These are phyloP conservation scores for Hetaerina titia DNA, from an alignment of 2,888 invertebrate genomes.

Conservation along the genomic window DNA sequence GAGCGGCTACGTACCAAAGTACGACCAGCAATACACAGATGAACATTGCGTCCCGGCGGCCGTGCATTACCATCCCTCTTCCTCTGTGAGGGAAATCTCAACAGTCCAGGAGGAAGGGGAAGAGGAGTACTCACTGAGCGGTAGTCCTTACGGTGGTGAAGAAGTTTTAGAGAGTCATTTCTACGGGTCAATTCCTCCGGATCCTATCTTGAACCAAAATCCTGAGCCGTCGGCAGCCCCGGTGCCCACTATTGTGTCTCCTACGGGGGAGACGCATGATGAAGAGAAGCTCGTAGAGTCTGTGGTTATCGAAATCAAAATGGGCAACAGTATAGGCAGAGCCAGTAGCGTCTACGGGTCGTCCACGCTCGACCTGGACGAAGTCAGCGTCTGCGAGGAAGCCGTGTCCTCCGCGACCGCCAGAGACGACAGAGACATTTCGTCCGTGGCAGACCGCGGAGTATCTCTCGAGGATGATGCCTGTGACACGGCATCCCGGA, in stretches of 20 bases:
- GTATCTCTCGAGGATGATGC: neutral
- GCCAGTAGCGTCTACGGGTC: conserved; percentile 58
- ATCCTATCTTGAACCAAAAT: neutral
- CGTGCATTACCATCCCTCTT: conserved; percentile 8
- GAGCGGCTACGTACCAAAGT: conserved; percentile 11
- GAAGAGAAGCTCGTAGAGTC: neutral
- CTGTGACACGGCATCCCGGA: neutral
- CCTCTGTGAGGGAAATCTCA: neutral
- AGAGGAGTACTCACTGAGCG: neutral
- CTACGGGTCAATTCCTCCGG: neutral
- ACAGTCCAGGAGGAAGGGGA: conserved; percentile 46
- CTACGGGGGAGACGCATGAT: neutral
- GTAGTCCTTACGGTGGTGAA: neutral
- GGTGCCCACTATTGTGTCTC: neutral
- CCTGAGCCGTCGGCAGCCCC: neutral
- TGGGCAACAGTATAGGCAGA: conserved; percentile 55
- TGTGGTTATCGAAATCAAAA: neutral
- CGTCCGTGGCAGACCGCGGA: neutral
- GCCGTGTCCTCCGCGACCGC: neutral
- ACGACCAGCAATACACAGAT: neutral
- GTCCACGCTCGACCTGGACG: conserved; percentile 36
- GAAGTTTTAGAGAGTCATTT: neutral
- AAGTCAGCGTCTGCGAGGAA: conserved; percentile 44
- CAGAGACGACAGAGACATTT: neutral
- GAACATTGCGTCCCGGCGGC: neutral